Percentiles rank a stretch among this genome's conserved stretches.
Conservation (phyloP, 2,113 vertebrate species). For the Osmerus eperlanus region DNA sequence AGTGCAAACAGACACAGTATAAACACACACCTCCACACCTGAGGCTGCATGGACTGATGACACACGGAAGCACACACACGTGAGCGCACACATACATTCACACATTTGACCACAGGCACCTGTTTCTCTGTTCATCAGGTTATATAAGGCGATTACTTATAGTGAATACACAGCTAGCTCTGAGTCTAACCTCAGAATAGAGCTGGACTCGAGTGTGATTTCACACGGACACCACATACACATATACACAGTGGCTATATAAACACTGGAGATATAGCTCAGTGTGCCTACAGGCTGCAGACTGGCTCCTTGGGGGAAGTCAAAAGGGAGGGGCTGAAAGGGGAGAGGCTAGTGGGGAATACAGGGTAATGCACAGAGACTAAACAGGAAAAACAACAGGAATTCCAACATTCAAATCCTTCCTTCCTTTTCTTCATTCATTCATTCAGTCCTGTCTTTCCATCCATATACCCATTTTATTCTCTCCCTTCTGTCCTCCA, state of each 20-base stretch:
- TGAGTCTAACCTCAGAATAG: constrained; percentile 1
- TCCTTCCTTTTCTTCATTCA: neutral
- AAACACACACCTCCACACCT: constrained; percentile 23
- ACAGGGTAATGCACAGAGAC: too few species aligned
- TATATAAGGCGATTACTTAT: constrained; percentile 2
- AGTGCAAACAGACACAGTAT: constrained; percentile 18
- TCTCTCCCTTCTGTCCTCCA: neutral
- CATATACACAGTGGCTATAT: neutral
- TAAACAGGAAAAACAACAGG: neutral
- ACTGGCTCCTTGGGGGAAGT: too few species aligned
- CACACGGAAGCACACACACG: neutral
- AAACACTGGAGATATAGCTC: neutral
- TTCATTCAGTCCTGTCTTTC: neutral
- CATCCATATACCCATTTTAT: neutral
- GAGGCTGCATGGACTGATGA: constrained; percentile 12
- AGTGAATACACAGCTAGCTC: constrained; percentile 10
- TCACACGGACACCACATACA: neutral
- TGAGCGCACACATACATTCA: constrained; percentile 11
- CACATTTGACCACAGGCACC: constrained; percentile 7
- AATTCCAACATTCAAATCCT: neutral
- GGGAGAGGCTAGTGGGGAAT: too few species aligned
- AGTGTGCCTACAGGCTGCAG: too few species aligned
- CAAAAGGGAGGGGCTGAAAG: too few species aligned
- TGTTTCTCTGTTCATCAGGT: constrained; percentile 21
- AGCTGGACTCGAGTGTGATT: neutral